Evolutionary conservation across 2,797 vertebrate species (phyloP).

Genomic region (Enteromius paludinosus): DNA sequence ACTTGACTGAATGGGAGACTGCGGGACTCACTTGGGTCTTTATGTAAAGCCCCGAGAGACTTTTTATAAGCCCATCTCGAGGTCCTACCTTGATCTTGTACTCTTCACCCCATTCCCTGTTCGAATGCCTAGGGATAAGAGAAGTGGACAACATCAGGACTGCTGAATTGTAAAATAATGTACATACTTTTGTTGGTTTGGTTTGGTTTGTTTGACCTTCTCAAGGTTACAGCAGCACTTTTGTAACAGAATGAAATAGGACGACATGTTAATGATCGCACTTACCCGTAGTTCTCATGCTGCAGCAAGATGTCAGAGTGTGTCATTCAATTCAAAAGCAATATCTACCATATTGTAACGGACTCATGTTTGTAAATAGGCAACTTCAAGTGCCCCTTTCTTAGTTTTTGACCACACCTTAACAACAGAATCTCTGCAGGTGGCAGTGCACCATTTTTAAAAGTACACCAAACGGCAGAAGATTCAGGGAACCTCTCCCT

Average conservation of each 20-base stretch:
- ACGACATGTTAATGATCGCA: conserved; percentile 71
- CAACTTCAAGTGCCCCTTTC: conserved; percentile 42
- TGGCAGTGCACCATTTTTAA: conserved; percentile 43
- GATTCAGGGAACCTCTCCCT: conserved; percentile 72
- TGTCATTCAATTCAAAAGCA: conserved; percentile 47
- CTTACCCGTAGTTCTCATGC: conserved; percentile 46
- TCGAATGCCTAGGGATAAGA: conserved; percentile 57
- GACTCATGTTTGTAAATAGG: conserved; percentile 50
- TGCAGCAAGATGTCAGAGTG: conserved; percentile 49
- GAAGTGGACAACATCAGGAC: conserved; percentile 65
- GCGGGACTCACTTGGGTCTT: conserved; percentile 22
- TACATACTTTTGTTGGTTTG: conserved; percentile 66
- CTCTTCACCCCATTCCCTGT: conserved; percentile 39
- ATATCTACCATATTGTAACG: conserved; percentile 43
- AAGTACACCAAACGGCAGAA: conserved; percentile 69
- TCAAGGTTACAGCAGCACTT: conserved; percentile 79
- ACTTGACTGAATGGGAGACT: conserved; percentile 68
- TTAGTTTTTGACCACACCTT: conserved; percentile 68
- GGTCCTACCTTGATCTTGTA: conserved; percentile 34
- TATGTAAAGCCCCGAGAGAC: conserved; percentile 54
- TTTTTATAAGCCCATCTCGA: conserved; percentile 65
- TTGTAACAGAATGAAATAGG: conserved; percentile 76
- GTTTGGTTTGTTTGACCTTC: conserved; percentile 62
- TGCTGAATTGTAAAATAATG: conserved; percentile 78
- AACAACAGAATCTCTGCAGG: conserved; percentile 52